Evolutionary conservation across 1,140 invertebrate species (phyloP).

Genomic region (Holcopasites calliopsidis): DNA sequence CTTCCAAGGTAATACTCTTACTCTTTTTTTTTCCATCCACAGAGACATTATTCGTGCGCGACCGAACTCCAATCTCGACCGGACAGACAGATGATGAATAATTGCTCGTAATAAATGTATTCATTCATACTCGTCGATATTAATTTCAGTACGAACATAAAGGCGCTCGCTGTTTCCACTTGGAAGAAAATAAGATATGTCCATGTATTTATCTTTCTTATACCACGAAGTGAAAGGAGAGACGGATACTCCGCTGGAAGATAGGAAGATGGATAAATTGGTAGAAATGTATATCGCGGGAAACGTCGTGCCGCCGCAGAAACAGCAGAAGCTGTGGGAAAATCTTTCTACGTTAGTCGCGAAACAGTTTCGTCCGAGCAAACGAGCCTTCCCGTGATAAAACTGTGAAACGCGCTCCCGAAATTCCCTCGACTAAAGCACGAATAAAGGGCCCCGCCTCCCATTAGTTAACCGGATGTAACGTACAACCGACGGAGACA

Average conservation of each 20-base stretch:
- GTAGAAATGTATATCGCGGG: constrained; percentile 49
- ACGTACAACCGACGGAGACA: too few species aligned
- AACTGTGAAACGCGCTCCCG: background rate
- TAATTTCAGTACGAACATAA: background rate
- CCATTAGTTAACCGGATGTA: background rate
- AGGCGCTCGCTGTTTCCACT: background rate
- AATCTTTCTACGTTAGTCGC: constrained; percentile 26
- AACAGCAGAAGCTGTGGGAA: background rate
- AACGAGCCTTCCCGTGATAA: constrained; percentile 11
- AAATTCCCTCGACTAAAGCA: background rate
- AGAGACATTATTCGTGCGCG: background rate
- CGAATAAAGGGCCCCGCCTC: background rate
- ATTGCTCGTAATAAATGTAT: too few species aligned
- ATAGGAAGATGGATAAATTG: constrained; percentile 46
- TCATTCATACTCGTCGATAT: constrained; percentile 23
- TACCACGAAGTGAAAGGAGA: constrained; percentile 16
- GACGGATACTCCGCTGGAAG: constrained; percentile 40
- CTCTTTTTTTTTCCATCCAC: background rate
- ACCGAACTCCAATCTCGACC: background rate
- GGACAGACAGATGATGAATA: too few species aligned
- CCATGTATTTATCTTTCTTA: constrained; percentile 21
- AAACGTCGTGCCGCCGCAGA: background rate
- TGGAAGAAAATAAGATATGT: constrained; percentile 24
- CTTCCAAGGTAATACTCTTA: background rate
- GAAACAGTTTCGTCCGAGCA: constrained; percentile 26